Percentiles rank a stretch among this genome's conserved stretches.
phyloP scores from a whole-genome alignment of 2,113 vertebrate genomes.

The Protobothrops flavoviridis region DNA sequence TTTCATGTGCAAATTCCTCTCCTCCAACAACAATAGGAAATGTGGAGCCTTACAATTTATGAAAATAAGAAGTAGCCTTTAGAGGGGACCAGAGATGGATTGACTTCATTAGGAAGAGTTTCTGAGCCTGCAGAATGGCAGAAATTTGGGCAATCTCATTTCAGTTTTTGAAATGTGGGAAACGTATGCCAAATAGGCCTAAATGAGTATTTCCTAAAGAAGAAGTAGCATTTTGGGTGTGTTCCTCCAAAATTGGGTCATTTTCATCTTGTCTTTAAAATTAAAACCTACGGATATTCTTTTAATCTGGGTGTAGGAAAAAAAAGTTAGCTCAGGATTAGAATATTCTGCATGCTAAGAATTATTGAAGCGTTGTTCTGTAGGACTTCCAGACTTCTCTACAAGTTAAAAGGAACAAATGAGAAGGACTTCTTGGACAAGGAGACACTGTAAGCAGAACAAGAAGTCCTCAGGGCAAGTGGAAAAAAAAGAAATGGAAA shows the following conservation, averaged over 20 bases:
- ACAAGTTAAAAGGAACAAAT: neutral
- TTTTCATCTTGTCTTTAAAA: neutral
- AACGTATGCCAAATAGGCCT: neutral
- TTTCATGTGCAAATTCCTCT: neutral
- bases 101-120: neutral
- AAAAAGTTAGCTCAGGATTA: neutral
- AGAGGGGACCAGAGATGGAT: neutral
- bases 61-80: neutral
- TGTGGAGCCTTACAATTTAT: neutral
- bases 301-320: neutral
- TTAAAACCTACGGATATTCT: neutral
- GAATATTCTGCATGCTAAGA: neutral
- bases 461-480: neutral
- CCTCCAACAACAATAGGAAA: neutral
- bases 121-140: neutral
- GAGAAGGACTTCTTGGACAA: neutral
- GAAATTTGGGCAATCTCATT: neutral
- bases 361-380: neutral
- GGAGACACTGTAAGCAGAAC: neutral
- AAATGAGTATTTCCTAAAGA: neutral
- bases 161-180: neutral
- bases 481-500: neutral
- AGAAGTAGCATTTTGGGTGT: neutral
- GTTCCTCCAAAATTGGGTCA: neutral
- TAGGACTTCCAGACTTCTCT: neutral